These are phyloP conservation scores for Drosophila robusta DNA, from an alignment of 2,888 invertebrate genomes.

Conservation along the genomic window DNA sequence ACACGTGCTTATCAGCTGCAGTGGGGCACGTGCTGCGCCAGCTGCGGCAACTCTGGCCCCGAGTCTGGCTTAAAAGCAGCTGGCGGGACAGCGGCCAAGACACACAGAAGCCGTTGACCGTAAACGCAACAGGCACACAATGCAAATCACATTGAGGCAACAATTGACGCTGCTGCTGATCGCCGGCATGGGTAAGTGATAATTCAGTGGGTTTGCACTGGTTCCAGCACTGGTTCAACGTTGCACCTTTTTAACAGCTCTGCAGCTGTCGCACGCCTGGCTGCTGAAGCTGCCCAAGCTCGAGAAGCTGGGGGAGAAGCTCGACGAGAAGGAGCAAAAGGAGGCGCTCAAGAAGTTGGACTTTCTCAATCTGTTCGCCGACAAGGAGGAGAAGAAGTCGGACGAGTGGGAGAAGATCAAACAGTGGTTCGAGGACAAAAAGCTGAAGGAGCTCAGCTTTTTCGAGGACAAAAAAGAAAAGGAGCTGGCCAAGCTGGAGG, in stretches of 20 bases:
- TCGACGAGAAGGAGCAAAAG: conserved; percentile 48
- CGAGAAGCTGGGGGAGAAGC: conserved; percentile 38
- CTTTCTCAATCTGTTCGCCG: conserved; percentile 57
- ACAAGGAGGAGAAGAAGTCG: conserved; percentile 52
- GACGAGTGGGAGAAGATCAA: conserved; percentile 64
- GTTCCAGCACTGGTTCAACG: background rate
- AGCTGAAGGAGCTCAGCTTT: conserved; percentile 55
- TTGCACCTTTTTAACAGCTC: conserved; percentile 24
- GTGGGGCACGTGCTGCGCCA: conserved; percentile 41
- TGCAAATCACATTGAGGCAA: conserved; percentile 44
- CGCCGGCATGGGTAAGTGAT: conserved; percentile 57
- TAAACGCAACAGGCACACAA: conserved; percentile 14
- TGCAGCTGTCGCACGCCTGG: conserved; percentile 51
- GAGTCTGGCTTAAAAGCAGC: conserved; percentile 56
- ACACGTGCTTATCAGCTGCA: conserved; percentile 52
- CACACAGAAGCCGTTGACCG: conserved; percentile 25
- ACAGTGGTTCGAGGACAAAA: conserved; percentile 62
- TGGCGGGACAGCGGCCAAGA: conserved; percentile 21
- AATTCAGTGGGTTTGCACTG: background rate
- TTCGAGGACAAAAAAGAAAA: conserved; percentile 62
- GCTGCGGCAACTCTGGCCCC: background rate
- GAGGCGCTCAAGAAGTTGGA: conserved; percentile 64
- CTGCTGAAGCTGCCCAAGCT: conserved; percentile 57
- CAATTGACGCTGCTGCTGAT: conserved; percentile 56
- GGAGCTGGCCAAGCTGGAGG: conserved; percentile 31